phyloP scores from a whole-genome alignment of 2,888 invertebrate species.

The Drosophila borealis region DNA sequence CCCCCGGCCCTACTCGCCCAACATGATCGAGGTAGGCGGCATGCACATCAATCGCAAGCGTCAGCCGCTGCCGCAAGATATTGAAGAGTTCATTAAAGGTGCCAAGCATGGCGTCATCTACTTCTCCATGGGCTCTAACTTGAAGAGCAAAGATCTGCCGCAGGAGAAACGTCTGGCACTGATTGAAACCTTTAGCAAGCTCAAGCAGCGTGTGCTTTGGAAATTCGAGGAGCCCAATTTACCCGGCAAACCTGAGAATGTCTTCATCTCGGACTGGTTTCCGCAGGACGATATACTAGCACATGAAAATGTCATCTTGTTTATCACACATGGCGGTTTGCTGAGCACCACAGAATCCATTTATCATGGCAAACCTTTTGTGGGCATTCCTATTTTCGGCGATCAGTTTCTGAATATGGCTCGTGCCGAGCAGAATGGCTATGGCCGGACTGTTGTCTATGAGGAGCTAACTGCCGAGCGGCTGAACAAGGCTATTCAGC shows the following conservation, averaged over 20 bases:
- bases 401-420: slow-evolving; percentile 86
- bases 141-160: slow-evolving; percentile 77
- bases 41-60: slow-evolving; percentile 82
- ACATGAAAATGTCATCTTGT: slow-evolving; percentile 85
- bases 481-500: slow-evolving; percentile 71
- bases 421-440: slow-evolving; percentile 84
- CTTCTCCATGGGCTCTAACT: slow-evolving; percentile 85
- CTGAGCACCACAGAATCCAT: slow-evolving; percentile 86
- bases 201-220: slow-evolving; percentile 85
- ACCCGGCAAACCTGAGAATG: slow-evolving; percentile 79
- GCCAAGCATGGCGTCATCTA: slow-evolving; percentile 85
- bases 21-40: slow-evolving; percentile 85
- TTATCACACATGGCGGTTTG: slow-evolving; percentile 86
- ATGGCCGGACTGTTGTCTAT: slow-evolving; percentile 83
- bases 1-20: slow-evolving; percentile 83
- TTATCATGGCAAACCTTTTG: slow-evolving; percentile 85
- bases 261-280: slow-evolving; percentile 84
- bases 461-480: slow-evolving; percentile 77
- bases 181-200: slow-evolving; percentile 68
- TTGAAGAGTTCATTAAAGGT: slow-evolving; percentile 83
- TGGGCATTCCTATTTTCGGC: slow-evolving; percentile 86
- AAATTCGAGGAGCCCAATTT: slow-evolving; percentile 84
- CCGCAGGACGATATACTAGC: slow-evolving; percentile 85
- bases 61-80: slow-evolving; percentile 79
- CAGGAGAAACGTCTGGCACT: slow-evolving; percentile 70